These are phyloP conservation scores for Hybognathus amarus DNA, from an alignment of 2,797 vertebrate species.

Conservation along the genomic window DNA sequence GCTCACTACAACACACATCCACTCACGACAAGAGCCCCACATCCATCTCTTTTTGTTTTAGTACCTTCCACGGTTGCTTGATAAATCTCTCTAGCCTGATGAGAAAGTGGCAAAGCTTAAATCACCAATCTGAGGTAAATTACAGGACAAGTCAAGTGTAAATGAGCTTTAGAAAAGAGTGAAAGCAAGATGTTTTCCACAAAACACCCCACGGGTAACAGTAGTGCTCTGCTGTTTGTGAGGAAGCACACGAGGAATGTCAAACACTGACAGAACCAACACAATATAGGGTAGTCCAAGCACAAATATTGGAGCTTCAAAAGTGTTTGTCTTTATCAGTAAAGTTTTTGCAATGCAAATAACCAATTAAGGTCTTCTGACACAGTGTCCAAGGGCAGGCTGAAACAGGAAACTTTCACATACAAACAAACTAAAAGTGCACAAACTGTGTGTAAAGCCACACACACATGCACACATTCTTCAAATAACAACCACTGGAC, in stretches of 20 bases:
- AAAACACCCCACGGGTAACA: neutral
- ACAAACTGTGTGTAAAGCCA: neutral
- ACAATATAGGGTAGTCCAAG: neutral
- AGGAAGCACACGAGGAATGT: slow-evolving; percentile 37
- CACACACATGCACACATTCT: neutral
- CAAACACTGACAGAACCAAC: slow-evolving; percentile 26
- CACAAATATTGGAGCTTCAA: slow-evolving; percentile 10
- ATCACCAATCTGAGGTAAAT: slow-evolving; percentile 40
- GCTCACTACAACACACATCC: slow-evolving; percentile 1
- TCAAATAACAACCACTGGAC: neutral
- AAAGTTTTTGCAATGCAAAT: neutral
- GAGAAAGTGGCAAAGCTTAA: slow-evolving; percentile 28
- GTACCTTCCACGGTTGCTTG: neutral
- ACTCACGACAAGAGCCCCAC: neutral
- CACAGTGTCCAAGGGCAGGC: neutral
- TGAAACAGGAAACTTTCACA: slow-evolving; percentile 22
- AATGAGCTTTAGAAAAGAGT: slow-evolving; percentile 24
- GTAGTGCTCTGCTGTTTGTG: slow-evolving; percentile 9
- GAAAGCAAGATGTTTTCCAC: slow-evolving; percentile 28
- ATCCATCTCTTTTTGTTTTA: slow-evolving; percentile 26
- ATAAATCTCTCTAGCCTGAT: slow-evolving; percentile 32
- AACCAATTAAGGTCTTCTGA: neutral
- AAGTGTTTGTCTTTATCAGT: slow-evolving; percentile 21
- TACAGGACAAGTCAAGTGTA: slow-evolving; percentile 16
- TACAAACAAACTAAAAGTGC: slow-evolving; percentile 19